Evolutionary conservation across 37 sponge, comb jelly and placozoan genomes (phyloP), one percentile per base, ranked within the genome.

Genomic region (Diacarnus erythraeanus): DNA sequence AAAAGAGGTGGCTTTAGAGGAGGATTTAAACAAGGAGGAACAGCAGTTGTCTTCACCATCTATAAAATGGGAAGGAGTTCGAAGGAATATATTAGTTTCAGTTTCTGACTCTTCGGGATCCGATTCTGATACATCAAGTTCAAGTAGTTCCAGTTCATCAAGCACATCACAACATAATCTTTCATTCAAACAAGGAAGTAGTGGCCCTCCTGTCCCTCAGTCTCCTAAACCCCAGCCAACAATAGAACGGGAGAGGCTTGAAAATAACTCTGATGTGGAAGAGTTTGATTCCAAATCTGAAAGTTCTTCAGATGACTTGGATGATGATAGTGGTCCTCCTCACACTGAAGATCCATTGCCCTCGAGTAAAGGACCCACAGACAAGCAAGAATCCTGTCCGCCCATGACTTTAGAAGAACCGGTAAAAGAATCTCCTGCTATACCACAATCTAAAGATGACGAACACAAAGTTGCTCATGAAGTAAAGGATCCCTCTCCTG

Each of bases 231-330:
- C n/a, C n/a, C n/a, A n/a, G n/a, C n/a, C n/a, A n/a, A 30, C 66
- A 65, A 31, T 34, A 2, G 74, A 74, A 17, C 35, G 18, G 1
- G 35, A 25, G 29, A 34, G 42, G 12, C 37, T 63, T 38, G 38
- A 42, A 39, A 69, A 43, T 0, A 36, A 42, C 23, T 86, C 87
- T 25, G 80, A 86, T 30, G 82, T 81, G 33, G 82, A 87, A 65
- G 88, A 81, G 29, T 87, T 87, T 72, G 82, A 87, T 38, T 86
- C 80, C 42, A 60, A 76, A 39, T 77, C 78, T 4, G 87, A 87
- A 42, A 80, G 81, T 67, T 40, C 71, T 23, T 1, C 71, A 40
- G 42, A 40, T 71, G 42, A 40, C 8, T 5, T 23, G 21, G 38
- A 38, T 25, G 33, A 31, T 30, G 34, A 26, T 20, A 17, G n/a